These are phyloP conservation scores for Glaucidium brasilianum DNA, from an alignment of 2,113 vertebrate genomes.

Conservation along the genomic window DNA sequence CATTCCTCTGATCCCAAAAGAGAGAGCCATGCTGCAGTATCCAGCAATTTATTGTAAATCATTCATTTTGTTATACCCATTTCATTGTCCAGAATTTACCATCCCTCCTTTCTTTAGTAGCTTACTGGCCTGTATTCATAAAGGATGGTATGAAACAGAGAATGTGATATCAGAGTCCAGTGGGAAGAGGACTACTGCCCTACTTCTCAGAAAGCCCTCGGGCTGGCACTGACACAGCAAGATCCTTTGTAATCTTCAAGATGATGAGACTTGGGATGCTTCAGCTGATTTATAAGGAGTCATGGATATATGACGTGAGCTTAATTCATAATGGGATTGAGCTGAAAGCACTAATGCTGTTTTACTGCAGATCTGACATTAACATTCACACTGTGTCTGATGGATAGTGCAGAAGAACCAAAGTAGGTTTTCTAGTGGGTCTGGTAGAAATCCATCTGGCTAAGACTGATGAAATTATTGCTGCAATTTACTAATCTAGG, in stretches of 20 bases:
- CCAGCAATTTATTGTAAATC: background rate
- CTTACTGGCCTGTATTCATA: background rate
- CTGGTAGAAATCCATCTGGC: constrained; percentile 2
- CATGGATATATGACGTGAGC: constrained; percentile 2
- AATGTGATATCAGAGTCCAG: background rate
- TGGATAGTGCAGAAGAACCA: background rate
- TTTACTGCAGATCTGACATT: constrained; percentile 41
- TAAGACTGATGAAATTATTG: background rate
- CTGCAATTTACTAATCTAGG: background rate
- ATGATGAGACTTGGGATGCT: background rate
- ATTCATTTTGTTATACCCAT: background rate
- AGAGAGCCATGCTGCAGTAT: background rate
- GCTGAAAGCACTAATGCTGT: constrained; percentile 32
- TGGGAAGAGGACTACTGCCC: background rate
- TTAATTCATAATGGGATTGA: constrained; percentile 41
- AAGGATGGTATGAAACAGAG: background rate
- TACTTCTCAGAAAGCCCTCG: background rate
- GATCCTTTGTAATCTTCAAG: background rate
- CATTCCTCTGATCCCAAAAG: background rate
- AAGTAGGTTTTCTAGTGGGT: background rate
- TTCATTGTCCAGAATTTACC: background rate
- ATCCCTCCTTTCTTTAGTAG: background rate
- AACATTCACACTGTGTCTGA: background rate
- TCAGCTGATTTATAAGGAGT: constrained; percentile 26
- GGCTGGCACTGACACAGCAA: background rate